A percentile compares a stretch with the other conserved stretches of the same genome.
These are phyloP conservation scores for Drosophila kikkawai DNA, from an alignment of 1,140 invertebrate species.

Conservation along the genomic window DNA sequence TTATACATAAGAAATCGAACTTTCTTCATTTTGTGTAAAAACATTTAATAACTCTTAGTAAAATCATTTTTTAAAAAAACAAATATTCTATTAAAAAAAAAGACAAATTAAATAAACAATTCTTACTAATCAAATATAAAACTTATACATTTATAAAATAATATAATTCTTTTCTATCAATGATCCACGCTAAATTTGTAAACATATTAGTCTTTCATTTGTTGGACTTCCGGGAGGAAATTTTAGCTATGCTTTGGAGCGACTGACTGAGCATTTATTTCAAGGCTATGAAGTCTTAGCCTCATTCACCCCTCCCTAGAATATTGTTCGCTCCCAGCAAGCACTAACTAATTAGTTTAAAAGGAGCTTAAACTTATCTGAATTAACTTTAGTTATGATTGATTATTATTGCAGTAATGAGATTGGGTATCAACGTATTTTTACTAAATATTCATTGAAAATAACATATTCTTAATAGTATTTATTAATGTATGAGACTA, in stretches of 20 bases:
- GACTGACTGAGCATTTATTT: constrained; percentile 67
- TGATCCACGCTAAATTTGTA: constrained; percentile 31
- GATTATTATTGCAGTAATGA: not conserved
- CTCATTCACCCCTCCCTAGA: constrained; percentile 25
- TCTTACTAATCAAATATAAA: too few relatives aligned
- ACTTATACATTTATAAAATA: not conserved
- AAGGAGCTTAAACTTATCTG: not conserved
- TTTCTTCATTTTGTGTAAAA: too few relatives aligned
- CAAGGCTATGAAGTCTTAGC: constrained; percentile 46
- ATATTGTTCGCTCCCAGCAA: constrained; percentile 2
- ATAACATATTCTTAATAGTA: not conserved
- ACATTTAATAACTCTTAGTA: too few relatives aligned
- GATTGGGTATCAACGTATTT: not conserved
- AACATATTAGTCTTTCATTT: constrained; percentile 50
- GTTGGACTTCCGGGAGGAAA: constrained; percentile 27
- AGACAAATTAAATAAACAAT: too few relatives aligned
- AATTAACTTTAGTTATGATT: not conserved
- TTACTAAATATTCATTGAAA: not conserved
- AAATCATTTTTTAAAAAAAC: too few relatives aligned
- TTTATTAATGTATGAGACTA: too few relatives aligned
- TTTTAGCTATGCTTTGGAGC: constrained; percentile 59
- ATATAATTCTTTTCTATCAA: not conserved
- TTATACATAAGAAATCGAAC: too few relatives aligned
- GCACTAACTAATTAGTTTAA: too few relatives aligned
- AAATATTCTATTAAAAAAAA: too few relatives aligned